A percentile compares a stretch with the other conserved stretches of the same genome.
Conservation (phyloP, 2,113 vertebrate species). For the Bothrops jararaca region DNA sequence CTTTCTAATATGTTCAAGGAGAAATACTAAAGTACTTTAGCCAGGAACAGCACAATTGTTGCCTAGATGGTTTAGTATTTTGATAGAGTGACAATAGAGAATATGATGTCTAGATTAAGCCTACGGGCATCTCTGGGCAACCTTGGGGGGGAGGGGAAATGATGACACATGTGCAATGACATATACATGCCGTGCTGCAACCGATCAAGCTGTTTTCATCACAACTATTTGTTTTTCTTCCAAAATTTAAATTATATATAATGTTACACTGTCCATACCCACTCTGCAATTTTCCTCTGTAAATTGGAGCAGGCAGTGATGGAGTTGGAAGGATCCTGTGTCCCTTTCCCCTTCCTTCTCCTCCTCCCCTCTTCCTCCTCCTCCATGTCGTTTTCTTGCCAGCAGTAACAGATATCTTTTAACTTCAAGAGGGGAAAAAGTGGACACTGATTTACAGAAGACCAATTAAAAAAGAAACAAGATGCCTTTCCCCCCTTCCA, state of each 20-base stretch:
- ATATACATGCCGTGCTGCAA: not conserved
- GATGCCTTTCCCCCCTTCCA: not conserved
- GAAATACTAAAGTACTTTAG: not conserved
- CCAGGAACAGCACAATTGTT: not conserved
- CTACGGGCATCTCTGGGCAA: not conserved
- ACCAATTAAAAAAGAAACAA: not conserved
- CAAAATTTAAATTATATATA: too few relatives aligned
- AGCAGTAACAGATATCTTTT: not conserved
- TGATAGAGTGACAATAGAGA: not conserved
- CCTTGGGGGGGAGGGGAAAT: not conserved
- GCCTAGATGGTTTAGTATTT: not conserved
- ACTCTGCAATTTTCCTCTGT: not conserved
- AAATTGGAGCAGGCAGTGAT: not conserved
- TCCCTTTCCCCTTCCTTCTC: not conserved
- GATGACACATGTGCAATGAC: not conserved
- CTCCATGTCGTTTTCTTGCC: not conserved
- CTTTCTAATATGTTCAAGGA: not conserved
- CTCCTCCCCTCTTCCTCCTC: not conserved
- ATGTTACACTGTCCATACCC: not conserved
- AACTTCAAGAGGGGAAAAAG: not conserved
- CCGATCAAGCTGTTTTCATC: not conserved
- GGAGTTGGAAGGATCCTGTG: not conserved
- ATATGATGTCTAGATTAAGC: not conserved
- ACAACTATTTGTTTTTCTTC: not conserved
- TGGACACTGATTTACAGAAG: not conserved